Conservation (phyloP, 2,888 invertebrate species). For the Heteromyza rotundicornis region DNA sequence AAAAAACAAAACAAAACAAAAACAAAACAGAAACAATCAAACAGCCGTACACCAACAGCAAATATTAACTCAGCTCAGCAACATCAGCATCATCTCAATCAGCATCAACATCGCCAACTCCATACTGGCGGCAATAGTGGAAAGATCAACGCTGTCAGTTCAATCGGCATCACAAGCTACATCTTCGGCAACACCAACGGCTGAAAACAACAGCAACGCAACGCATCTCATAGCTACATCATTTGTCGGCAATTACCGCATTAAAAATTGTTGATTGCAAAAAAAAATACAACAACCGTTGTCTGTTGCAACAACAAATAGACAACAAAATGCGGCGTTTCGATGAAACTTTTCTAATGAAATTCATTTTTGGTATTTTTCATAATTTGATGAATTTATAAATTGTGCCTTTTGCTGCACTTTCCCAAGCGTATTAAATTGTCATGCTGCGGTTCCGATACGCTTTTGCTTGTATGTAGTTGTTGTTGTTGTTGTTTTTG, state of each 20-base stretch:
- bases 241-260: constrained; percentile 46
- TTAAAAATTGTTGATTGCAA: constrained; percentile 21
- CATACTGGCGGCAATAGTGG: not conserved
- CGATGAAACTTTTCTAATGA: too few species aligned
- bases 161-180: constrained; percentile 5
- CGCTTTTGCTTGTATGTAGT: too few species aligned
- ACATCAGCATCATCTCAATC: constrained; percentile 4
- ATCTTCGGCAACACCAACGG: constrained; percentile 18
- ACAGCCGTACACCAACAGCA: not conserved
- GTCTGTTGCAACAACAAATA: not conserved
- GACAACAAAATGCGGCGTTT: too few species aligned
- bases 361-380: not conserved
- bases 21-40: not conserved
- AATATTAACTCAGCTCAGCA: too few species aligned
- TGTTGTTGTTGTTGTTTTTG: too few species aligned
- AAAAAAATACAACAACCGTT: too few species aligned
- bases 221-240: too few species aligned
- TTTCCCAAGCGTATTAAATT: too few species aligned
- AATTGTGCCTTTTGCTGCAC: too few species aligned
- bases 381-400: not conserved
- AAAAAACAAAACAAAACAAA: not conserved
- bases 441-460: too few species aligned
- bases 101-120: constrained; percentile 11
- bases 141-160: not conserved
- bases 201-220: constrained; percentile 13